Percentiles rank a stretch among this genome's conserved stretches.
Evolutionary conservation across 1,140 invertebrate genomes (phyloP).

Genomic region (Anadara kagoshimensis): DNA sequence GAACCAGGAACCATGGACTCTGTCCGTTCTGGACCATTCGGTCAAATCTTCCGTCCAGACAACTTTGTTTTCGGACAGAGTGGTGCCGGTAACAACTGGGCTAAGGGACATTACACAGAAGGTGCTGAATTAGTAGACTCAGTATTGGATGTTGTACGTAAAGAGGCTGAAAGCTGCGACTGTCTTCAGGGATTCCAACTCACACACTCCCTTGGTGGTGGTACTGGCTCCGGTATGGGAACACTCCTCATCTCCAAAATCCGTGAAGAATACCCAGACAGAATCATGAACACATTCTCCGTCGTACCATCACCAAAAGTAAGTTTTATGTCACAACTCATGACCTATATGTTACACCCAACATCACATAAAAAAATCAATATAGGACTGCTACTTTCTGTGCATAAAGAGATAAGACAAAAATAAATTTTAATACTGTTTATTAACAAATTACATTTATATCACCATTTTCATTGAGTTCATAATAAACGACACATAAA

Average conservation of each 20-base stretch:
- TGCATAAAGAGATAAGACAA: too few relatives aligned
- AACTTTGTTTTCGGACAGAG: slow-evolving; percentile 78
- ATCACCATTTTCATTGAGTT: too few relatives aligned
- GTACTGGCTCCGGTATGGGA: slow-evolving; percentile 75
- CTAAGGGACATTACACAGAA: slow-evolving; percentile 95
- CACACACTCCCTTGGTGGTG: slow-evolving; percentile 83
- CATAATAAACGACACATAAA: too few relatives aligned
- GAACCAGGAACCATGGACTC: slow-evolving; percentile 97
- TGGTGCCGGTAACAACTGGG: slow-evolving; percentile 91
- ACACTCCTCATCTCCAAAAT: slow-evolving; percentile 79
- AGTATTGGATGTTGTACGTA: slow-evolving; percentile 85
- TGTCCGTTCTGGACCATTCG: slow-evolving; percentile 89
- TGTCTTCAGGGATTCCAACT: slow-evolving; percentile 81
- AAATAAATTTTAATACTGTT: too few relatives aligned
- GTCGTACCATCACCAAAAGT: slow-evolving; percentile 94
- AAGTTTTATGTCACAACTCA: background rate
- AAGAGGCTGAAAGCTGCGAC: slow-evolving; percentile 87
- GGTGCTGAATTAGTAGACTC: slow-evolving; percentile 84
- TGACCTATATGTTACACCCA: too few relatives aligned
- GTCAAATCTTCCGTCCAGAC: slow-evolving; percentile 88
- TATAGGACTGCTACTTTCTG: too few relatives aligned
- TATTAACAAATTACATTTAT: too few relatives aligned
- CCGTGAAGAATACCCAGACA: slow-evolving; percentile 82
- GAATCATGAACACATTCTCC: slow-evolving; percentile 94
- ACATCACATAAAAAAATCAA: too few relatives aligned